These are phyloP conservation scores for Oreohelix idahoensis DNA, from an alignment of 1,140 invertebrate species.

Conservation along the genomic window DNA sequence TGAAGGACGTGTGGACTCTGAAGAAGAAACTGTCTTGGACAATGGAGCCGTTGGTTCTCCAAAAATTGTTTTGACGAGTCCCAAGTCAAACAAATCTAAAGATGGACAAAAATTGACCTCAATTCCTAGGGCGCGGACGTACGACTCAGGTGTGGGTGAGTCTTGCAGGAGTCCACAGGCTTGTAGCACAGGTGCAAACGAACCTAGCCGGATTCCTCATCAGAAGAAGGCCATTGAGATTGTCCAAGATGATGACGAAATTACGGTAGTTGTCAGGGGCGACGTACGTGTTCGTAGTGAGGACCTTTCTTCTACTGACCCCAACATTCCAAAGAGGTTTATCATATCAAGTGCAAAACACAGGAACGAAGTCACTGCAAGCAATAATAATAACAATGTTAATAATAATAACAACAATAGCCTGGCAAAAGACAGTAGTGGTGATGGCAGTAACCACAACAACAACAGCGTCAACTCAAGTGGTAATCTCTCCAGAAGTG, in stretches of 20 bases:
- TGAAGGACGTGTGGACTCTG: slow-evolving; percentile 18
- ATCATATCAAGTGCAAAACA: slow-evolving; percentile 37
- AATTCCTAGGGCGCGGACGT: neutral
- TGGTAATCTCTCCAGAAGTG: neutral
- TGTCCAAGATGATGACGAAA: slow-evolving; percentile 54
- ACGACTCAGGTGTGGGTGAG: neutral
- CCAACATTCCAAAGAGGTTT: slow-evolving; percentile 25
- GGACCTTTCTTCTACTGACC: neutral
- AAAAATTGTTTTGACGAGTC: slow-evolving; percentile 47
- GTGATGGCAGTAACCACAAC: neutral
- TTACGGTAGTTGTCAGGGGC: slow-evolving; percentile 51
- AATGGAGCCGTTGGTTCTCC: slow-evolving; percentile 46
- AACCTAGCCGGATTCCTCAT: neutral
- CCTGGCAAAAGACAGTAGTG: neutral
- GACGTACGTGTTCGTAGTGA: slow-evolving; percentile 48
- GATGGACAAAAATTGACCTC: neutral
- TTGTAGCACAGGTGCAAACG: neutral
- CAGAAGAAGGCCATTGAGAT: slow-evolving; percentile 49
- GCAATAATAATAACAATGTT: neutral
- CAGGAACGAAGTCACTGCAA: neutral
- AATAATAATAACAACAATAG: neutral
- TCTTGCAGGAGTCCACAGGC: neutral
- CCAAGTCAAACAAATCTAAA: slow-evolving; percentile 29
- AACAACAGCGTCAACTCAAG: neutral
- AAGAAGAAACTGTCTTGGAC: slow-evolving; percentile 47